Base-by-base conservation (phyloP, 2,113 vertebrate species). In the Pachycephala philippinensis region DNA sequence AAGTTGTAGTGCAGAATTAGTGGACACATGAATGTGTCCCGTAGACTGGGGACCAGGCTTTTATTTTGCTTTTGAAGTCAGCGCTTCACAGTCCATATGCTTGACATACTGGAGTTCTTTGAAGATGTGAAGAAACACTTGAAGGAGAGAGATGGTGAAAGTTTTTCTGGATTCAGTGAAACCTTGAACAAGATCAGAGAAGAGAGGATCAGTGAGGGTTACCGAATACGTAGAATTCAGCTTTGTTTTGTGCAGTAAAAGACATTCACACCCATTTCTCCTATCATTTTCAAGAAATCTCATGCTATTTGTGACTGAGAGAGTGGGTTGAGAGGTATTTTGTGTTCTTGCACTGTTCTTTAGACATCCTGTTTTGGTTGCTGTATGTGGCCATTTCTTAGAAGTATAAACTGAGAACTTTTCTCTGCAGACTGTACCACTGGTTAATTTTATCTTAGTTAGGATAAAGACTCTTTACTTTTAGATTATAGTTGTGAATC, bases 31-130 rank as follows among this genome's bases (percentile, higher is more conserved):
- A 87, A 20, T 20, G 11, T 71, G 75, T 87, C 57, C 4, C 0
- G 8, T 35, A 76, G 26, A 49, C 16, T 57, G 61, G 13, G 39
- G 40, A 69, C 17, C 68, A 60, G n/a, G 37, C 27, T 85, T 75
- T 63, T 8, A 3, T 47, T 54, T 89, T 82, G 21, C 40, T 71
- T 93, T 56, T 65, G 23, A 94, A 93, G 23, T 72, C 74, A 64
- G 20, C 57, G 57, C 49, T 71, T 95, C 87, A 68, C 84, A 89
- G 87, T 69, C 95, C 91, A 45, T 94, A 66, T 91, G 81, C 40
- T 65, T 42, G 79, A 31, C 68, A 15, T 53, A 10, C 33, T 89
- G 71, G 50, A 74, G 71, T 59, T 60, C 74, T 94, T 91, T 82
- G 66, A 96, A 94, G 81, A 72, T 37, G 40, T 40, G 69, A 91